Conservation (phyloP, 2,888 invertebrate species). For the Eilema caniola region DNA sequence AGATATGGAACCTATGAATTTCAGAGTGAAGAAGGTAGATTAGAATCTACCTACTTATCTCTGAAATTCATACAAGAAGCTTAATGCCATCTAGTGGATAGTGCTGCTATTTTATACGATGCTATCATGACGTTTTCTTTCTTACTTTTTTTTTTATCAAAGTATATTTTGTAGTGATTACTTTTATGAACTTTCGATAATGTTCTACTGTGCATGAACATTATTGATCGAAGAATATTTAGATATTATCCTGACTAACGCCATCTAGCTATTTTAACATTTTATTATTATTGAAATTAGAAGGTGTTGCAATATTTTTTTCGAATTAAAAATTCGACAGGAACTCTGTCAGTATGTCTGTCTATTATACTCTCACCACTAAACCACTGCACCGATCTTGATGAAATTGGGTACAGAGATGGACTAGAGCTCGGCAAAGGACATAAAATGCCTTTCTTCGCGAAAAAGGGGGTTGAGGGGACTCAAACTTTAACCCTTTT, state of each 20-base stretch:
- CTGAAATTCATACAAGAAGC: background rate
- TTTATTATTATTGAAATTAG: background rate
- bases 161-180: background rate
- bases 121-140: background rate
- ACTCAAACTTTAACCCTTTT: too few relatives aligned
- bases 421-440: too few relatives aligned
- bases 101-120: background rate
- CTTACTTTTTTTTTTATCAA: background rate
- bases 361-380: too few relatives aligned
- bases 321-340: too few relatives aligned
- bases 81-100: background rate
- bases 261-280: background rate
- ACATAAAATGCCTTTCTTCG: too few relatives aligned
- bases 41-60: background rate
- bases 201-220: background rate
- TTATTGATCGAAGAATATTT: background rate
- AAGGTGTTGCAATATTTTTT: background rate
- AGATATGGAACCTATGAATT: too few relatives aligned
- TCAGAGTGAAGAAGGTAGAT: too few relatives aligned
- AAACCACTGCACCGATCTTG: too few relatives aligned
- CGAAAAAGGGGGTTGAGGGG: too few relatives aligned
- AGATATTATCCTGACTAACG: background rate
- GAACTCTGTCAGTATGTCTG: too few relatives aligned
- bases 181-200: background rate
- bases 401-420: too few relatives aligned